phyloP scores from a whole-genome alignment of 2,888 invertebrate species.

The Megastigmus dorsalis region DNA sequence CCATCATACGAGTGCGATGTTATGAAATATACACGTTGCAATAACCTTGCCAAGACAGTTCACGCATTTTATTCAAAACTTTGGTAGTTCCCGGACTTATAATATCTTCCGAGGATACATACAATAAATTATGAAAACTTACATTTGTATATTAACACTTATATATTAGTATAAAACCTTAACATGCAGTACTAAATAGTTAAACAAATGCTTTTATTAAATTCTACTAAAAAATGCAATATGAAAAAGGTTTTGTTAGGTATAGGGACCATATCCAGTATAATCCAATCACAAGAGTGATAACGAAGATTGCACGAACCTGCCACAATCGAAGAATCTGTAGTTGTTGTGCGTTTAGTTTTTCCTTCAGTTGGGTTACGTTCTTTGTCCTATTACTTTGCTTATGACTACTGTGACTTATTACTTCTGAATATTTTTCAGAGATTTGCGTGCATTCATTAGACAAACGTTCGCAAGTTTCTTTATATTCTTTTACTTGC shows the following conservation, averaged over 20 bases:
- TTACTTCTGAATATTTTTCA: conserved; percentile 77
- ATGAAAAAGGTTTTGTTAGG: background rate
- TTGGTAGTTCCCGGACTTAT: conserved; percentile 21
- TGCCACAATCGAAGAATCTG: conserved; percentile 73
- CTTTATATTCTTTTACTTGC: conserved; percentile 59
- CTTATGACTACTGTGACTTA: conserved; percentile 81
- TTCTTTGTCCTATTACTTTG: conserved; percentile 82
- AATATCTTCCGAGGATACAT: conserved; percentile 39
- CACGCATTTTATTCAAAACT: conserved; percentile 37
- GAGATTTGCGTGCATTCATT: conserved; percentile 76
- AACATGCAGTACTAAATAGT: conserved; percentile 20
- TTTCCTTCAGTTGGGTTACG: conserved; percentile 74
- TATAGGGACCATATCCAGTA: conserved; percentile 58
- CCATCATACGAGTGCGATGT: background rate
- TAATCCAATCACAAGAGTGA: conserved; percentile 59
- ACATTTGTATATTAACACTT: conserved; percentile 20
- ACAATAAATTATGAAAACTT: conserved; percentile 26
- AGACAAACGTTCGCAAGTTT: conserved; percentile 72
- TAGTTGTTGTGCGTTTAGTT: conserved; percentile 67
- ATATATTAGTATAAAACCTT: conserved; percentile 5
- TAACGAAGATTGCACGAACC: conserved; percentile 68
- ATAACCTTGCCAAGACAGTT: background rate
- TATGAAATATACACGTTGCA: background rate
- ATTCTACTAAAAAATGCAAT: conserved; percentile 20
- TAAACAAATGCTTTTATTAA: background rate